Evolutionary conservation across 2,888 invertebrate species (phyloP).

Genomic region (Leptopilina drosophilae): DNA sequence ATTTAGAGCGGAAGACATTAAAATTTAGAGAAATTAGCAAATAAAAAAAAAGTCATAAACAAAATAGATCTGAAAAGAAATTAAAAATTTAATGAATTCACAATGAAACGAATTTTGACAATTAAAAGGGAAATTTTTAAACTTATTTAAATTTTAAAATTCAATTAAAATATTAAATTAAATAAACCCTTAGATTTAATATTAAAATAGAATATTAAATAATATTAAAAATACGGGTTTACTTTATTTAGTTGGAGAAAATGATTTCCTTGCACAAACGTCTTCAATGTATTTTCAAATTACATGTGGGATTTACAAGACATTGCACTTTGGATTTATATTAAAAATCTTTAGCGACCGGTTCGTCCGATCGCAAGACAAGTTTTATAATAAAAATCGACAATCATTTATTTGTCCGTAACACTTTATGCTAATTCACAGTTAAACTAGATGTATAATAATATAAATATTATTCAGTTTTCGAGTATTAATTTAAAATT

Average conservation of each 20-base stretch:
- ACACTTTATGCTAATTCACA: neutral
- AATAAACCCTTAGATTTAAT: too few species aligned
- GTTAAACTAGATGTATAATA: neutral
- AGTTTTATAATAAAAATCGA: neutral
- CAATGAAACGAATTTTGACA: too few species aligned
- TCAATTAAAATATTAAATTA: too few species aligned
- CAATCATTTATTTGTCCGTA: slow-evolving; percentile 17
- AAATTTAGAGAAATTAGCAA: neutral
- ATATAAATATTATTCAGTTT: neutral
- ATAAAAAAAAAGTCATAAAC: neutral
- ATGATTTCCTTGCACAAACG: too few species aligned
- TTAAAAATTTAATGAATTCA: too few species aligned
- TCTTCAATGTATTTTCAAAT: too few species aligned
- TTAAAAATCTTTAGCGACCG: slow-evolving; percentile 16
- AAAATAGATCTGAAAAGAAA: neutral
- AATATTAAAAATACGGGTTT: too few species aligned
- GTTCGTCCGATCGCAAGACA: neutral
- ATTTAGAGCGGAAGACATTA: slow-evolving; percentile 6
- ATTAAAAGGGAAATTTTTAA: too few species aligned
- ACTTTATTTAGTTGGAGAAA: too few species aligned
- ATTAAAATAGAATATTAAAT: too few species aligned
- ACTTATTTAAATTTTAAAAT: too few species aligned
- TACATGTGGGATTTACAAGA: slow-evolving; percentile 15
- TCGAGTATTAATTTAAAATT: neutral
- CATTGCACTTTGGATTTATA: slow-evolving; percentile 20